These are phyloP conservation scores for Sphaeridia pumilis DNA, from an alignment of 2,888 invertebrate species.

Conservation along the genomic window DNA sequence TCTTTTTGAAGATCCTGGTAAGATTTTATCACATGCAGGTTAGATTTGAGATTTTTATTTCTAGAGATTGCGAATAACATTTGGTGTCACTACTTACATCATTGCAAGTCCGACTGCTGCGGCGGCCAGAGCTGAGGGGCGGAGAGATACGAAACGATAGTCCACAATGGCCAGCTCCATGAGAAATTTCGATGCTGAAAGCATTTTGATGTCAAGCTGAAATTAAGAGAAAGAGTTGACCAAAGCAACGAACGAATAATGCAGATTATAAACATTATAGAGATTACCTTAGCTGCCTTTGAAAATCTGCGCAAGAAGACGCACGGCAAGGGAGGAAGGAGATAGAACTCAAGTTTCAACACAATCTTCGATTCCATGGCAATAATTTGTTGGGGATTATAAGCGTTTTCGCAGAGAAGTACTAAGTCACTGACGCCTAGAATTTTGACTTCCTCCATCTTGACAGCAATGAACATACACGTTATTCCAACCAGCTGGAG, in stretches of 20 bases:
- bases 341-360: slow-evolving; percentile 59
- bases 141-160: slow-evolving; percentile 57
- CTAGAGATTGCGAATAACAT: no score
- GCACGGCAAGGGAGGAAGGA: slow-evolving; percentile 75
- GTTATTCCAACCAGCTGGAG: slow-evolving; percentile 82
- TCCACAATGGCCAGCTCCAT: slow-evolving; percentile 73
- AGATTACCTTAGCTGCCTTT: slow-evolving; percentile 41
- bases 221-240: no score
- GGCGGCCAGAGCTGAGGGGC: slow-evolving; percentile 74
- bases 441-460: slow-evolving; percentile 87
- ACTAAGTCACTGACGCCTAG: slow-evolving; percentile 81
- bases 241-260: no score
- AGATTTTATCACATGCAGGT: no score
- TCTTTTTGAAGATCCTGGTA: slow-evolving; percentile 38
- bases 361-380: slow-evolving; percentile 73
- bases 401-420: slow-evolving; percentile 80
- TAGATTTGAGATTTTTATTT: no score
- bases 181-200: slow-evolving; percentile 79
- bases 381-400: slow-evolving; percentile 62
- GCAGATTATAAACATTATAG: no score
- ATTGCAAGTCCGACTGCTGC: slow-evolving; percentile 66
- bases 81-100: no score
- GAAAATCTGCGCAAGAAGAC: slow-evolving; percentile 75
- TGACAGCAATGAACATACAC: slow-evolving; percentile 79
- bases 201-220: slow-evolving; percentile 55